Evolutionary conservation across 2,113 vertebrate genomes (phyloP), one percentile per base, ranked within the genome.

Genomic region (Arenaria interpres): DNA sequence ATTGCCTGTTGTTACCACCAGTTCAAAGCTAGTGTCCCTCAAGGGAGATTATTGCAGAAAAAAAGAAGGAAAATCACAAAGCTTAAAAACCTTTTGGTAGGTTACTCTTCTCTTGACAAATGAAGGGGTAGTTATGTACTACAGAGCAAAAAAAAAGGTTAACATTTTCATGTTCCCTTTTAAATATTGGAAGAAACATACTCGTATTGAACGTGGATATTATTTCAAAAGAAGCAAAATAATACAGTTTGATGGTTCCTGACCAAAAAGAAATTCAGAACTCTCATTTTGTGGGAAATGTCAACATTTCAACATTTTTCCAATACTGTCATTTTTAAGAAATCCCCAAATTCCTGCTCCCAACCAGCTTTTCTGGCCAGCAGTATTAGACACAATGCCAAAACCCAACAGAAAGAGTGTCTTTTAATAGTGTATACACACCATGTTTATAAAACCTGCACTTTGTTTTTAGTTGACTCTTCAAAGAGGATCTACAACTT

Each of bases 271-370:
- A 87, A 80, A 90, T 43, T 57, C 9, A 6, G 75, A 84, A 54
- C 69, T 69, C 82, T 50, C n/a, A 14, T 77, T 93, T 87, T 71
- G 51, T 95, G 85, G 92, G 93, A 97, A 94, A 92, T 69, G 33
- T 90, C 89, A 90, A 77, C 93, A 83, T 89, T 80, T 96, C 84
- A 85, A 32, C 59, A 37, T 89, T 93, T 91, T 95, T 43, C 89
- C 79, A 90, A 73, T 39, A 51, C 43, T 76, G 95, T 85, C 2
- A 68, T 95, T 95, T 92, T 88, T 68, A 86, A 94, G 93, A 97
- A 96, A 96, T 96, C 86, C 91, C 91, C 87, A 1, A 68, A 85
- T 92, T 90, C 92, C 90, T 62, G 83, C 76, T 96, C 82, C 80
- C 37, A 75, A 63, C 8, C 79, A 83, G 68, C 76, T 43, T 67